These are phyloP conservation scores for Syndactyla subalaris DNA, from an alignment of 2,797 vertebrate genomes.

Conservation along the genomic window DNA sequence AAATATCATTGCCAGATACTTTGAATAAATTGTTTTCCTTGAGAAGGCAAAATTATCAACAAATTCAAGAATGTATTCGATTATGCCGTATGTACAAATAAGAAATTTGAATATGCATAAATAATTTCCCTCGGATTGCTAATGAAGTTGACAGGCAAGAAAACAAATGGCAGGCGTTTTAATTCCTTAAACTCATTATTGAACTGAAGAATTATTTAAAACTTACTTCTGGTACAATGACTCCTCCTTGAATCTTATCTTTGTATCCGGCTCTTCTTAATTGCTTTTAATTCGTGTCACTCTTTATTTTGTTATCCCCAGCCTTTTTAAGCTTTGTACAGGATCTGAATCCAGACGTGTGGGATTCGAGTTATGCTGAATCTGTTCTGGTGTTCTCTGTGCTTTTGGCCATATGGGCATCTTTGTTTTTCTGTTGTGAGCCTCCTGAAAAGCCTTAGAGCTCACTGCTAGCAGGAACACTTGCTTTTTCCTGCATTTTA, in stretches of 20 bases:
- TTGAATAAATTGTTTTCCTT: constrained; percentile 69
- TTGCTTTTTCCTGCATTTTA: background rate
- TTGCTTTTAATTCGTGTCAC: constrained; percentile 50
- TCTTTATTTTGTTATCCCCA: background rate
- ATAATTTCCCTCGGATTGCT: constrained; percentile 71
- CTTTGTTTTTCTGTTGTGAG: constrained; percentile 50
- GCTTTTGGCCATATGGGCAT: constrained; percentile 39
- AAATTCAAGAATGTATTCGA: constrained; percentile 68
- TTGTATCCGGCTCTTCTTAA: constrained; percentile 36
- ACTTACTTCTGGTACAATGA: constrained; percentile 39
- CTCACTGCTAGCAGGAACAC: background rate
- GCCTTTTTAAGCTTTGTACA: background rate
- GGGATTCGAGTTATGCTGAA: constrained; percentile 24
- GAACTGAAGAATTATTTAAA: constrained; percentile 65
- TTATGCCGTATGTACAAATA: constrained; percentile 71
- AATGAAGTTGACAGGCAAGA: constrained; percentile 73
- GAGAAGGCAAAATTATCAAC: constrained; percentile 50
- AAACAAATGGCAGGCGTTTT: constrained; percentile 63
- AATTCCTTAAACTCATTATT: constrained; percentile 62
- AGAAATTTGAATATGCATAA: constrained; percentile 69
- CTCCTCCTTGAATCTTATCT: constrained; percentile 44
- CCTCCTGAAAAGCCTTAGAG: background rate
- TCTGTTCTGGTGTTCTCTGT: constrained; percentile 36
- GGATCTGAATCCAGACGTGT: constrained; percentile 20
- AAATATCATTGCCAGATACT: constrained; percentile 69